Evolutionary conservation across 2,113 vertebrate genomes (phyloP).

Genomic region (Pavo muticus): DNA sequence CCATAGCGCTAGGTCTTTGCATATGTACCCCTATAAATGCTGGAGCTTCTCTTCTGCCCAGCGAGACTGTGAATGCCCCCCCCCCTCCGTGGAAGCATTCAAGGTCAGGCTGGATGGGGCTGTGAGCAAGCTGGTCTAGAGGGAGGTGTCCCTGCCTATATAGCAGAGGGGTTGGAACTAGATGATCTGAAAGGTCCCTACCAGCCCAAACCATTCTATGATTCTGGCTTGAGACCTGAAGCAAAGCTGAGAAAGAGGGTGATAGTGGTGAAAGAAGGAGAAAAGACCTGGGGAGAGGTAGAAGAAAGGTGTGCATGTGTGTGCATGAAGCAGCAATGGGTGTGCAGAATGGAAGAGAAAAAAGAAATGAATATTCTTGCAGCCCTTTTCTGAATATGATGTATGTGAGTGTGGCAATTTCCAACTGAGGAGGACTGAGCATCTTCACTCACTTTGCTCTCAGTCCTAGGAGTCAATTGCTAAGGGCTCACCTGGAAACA

Average conservation of each 20-base stretch:
- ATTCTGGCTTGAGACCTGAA: neutral
- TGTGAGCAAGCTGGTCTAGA: too few species aligned
- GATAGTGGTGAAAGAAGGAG: neutral
- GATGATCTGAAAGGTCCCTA: too few species aligned
- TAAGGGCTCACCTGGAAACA: neutral
- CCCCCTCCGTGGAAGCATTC: too few species aligned
- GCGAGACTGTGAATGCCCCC: too few species aligned
- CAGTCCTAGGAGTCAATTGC: neutral
- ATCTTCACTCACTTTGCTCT: accelerated
- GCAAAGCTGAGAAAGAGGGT: neutral
- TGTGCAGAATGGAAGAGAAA: neutral
- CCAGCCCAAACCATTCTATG: too few species aligned
- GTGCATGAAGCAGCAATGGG: neutral
- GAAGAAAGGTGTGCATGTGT: neutral
- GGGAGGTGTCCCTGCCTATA: too few species aligned
- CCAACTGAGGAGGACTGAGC: neutral
- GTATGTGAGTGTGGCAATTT: neutral
- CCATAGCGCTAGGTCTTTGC: neutral
- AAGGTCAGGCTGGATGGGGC: too few species aligned
- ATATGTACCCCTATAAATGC: accelerated
- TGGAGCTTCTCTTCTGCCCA: neutral
- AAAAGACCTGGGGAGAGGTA: neutral
- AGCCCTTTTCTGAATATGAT: neutral
- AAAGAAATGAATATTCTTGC: neutral
- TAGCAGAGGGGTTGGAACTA: too few species aligned